These are phyloP conservation scores for Bufo bufo DNA, from an alignment of 2,113 vertebrate genomes.

Conservation along the genomic window DNA sequence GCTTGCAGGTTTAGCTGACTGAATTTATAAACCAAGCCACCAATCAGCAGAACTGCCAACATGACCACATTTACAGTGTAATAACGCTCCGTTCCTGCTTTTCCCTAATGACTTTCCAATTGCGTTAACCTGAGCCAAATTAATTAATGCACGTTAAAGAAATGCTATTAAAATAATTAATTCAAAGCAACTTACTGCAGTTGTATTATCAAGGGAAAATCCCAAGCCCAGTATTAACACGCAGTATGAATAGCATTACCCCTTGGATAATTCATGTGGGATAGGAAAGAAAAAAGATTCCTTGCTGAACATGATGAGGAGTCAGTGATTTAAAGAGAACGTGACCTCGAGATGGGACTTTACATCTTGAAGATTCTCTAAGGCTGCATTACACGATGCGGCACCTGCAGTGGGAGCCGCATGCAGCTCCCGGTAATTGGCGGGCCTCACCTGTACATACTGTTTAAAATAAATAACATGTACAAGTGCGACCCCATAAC, in stretches of 20 bases:
- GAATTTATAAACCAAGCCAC: not conserved
- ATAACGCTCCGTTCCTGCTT: not conserved
- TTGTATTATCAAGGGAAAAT: not conserved
- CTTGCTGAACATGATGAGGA: not conserved
- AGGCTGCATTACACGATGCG: too few relatives aligned
- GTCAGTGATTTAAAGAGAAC: not conserved
- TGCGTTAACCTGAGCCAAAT: slow-evolving; percentile 39
- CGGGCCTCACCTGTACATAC: too few relatives aligned
- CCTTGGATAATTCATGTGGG: not conserved
- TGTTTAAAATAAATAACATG: too few relatives aligned
- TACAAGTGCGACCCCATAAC: too few relatives aligned
- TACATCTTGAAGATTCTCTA: too few relatives aligned
- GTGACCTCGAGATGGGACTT: not conserved
- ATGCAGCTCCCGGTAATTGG: too few relatives aligned
- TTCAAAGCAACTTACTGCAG: slow-evolving; percentile 2
- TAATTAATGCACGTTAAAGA: slow-evolving; percentile 28
- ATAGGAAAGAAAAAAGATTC: not conserved
- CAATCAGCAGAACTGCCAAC: not conserved
- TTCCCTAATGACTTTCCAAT: slow-evolving; percentile 12
- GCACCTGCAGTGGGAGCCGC: too few relatives aligned
- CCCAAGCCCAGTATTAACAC: slow-evolving; percentile 4
- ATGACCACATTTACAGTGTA: not conserved
- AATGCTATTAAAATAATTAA: slow-evolving; percentile 33
- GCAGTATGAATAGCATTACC: not conserved
- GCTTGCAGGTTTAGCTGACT: not conserved